Percentiles rank a stretch among this genome's conserved stretches.
Evolutionary conservation across 2,797 vertebrate genomes (phyloP).

Genomic region (Crax fasciolata): DNA sequence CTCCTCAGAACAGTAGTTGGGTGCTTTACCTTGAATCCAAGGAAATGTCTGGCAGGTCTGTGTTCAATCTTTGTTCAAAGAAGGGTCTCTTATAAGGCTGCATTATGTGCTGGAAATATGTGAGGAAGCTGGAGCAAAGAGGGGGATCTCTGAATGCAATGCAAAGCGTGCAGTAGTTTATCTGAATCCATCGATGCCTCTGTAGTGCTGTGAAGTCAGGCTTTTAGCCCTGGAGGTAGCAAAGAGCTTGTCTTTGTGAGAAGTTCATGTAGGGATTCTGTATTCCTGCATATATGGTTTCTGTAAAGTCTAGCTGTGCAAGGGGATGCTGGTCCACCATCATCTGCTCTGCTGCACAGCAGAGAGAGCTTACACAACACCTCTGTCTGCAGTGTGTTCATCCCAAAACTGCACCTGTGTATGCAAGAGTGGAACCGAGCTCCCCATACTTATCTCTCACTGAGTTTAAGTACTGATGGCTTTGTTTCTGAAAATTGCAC

Average conservation of each 20-base stretch:
- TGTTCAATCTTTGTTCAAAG: background rate
- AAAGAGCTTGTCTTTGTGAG: background rate
- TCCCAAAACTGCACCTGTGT: background rate
- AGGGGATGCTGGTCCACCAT: rapidly evolving
- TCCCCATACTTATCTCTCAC: background rate
- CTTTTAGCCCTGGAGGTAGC: background rate
- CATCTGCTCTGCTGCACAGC: background rate
- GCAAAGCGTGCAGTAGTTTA: background rate
- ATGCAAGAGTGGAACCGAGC: background rate
- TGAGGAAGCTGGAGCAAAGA: background rate
- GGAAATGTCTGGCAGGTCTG: background rate
- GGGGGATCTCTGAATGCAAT: background rate
- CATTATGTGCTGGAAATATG: background rate
- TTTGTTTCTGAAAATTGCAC: background rate
- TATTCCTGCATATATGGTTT: background rate
- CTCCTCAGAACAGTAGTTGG: background rate
- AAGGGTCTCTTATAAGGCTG: background rate
- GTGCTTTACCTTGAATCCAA: background rate
- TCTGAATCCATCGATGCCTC: background rate
- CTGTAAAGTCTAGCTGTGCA: background rate
- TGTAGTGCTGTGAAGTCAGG: background rate
- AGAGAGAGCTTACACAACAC: background rate
- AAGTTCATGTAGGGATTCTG: background rate
- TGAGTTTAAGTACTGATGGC: background rate
- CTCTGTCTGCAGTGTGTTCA: background rate